Evolutionary conservation across 2,888 invertebrate genomes (phyloP).

Genomic region (Ganaspis brasiliensis): DNA sequence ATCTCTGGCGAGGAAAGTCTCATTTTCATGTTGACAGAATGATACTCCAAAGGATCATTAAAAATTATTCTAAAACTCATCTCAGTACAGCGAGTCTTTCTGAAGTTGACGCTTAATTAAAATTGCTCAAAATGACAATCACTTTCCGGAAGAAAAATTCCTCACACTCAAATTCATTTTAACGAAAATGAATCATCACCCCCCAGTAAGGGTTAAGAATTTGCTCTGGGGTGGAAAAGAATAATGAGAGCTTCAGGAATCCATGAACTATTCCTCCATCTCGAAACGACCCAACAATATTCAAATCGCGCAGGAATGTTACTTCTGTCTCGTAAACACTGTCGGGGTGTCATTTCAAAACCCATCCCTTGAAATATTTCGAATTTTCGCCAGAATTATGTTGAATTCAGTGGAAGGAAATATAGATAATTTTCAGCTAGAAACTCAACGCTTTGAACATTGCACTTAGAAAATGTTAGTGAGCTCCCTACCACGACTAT

Average conservation of each 20-base stretch:
- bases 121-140: background rate
- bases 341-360: constrained; percentile 30
- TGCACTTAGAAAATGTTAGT: too few species aligned
- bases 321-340: constrained; percentile 64
- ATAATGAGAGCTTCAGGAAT: constrained; percentile 22
- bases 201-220: constrained; percentile 24
- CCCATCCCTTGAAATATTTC: background rate
- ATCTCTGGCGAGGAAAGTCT: background rate
- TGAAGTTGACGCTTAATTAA: background rate
- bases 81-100: too few species aligned
- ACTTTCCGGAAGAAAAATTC: too few species aligned
- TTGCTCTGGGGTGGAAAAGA: constrained; percentile 25
- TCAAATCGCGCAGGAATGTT: constrained; percentile 71
- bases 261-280: constrained; percentile 10
- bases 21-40: constrained; percentile 23
- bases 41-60: constrained; percentile 20
- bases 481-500: too few species aligned
- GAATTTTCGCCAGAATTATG: background rate
- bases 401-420: background rate
- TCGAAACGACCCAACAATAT: constrained; percentile 63
- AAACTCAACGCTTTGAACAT: too few species aligned
- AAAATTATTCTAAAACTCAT: constrained; percentile 4
- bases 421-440: too few species aligned
- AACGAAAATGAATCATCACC: constrained; percentile 72
- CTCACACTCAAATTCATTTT: too few species aligned